Percentiles rank a stretch among this genome's conserved stretches.
phyloP scores from a whole-genome alignment of 2,888 invertebrate species.

The Microdon myrmicae region DNA sequence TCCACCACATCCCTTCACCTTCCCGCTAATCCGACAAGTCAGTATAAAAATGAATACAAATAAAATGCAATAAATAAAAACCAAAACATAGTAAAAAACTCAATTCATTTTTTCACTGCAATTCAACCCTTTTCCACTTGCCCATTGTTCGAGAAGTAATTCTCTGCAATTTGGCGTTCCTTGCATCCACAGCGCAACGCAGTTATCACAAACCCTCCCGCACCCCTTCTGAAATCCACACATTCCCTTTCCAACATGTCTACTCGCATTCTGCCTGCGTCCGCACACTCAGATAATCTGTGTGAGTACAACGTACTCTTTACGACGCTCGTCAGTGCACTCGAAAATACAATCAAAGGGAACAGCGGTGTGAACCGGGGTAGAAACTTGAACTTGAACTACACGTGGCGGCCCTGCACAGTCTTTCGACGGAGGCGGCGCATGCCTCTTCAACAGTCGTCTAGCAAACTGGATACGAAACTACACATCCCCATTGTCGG shows the following conservation, averaged over 20 bases:
- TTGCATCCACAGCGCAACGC: conserved; percentile 16
- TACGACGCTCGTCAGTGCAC: conserved; percentile 23
- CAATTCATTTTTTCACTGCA: neutral
- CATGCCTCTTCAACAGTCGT: conserved; percentile 56
- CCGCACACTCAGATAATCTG: conserved; percentile 11
- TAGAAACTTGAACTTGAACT: conserved; percentile 65
- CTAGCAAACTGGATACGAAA: conserved; percentile 38
- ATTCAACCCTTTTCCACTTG: conserved; percentile 35
- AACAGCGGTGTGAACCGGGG: conserved; percentile 31
- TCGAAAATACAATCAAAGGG: conserved; percentile 19
- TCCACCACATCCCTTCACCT: conserved; percentile 10
- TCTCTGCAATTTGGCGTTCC: too few relatives aligned
- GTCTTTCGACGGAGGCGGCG: conserved; percentile 60
- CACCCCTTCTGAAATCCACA: conserved; percentile 1
- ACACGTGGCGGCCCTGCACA: conserved; percentile 66
- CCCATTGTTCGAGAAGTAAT: conserved; percentile 20
- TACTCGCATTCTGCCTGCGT: conserved; percentile 26
- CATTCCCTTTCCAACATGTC: conserved; percentile 9
- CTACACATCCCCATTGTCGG: conserved; percentile 32
- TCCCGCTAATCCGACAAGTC: too few relatives aligned
- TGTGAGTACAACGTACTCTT: conserved; percentile 49
- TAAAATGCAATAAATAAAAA: too few relatives aligned
- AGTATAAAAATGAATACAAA: too few relatives aligned
- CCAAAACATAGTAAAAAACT: conserved; percentile 1
- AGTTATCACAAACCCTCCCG: conserved; percentile 1